Evolutionary conservation across 2,888 invertebrate species (phyloP).

Genomic region (Cheilosia soror): DNA sequence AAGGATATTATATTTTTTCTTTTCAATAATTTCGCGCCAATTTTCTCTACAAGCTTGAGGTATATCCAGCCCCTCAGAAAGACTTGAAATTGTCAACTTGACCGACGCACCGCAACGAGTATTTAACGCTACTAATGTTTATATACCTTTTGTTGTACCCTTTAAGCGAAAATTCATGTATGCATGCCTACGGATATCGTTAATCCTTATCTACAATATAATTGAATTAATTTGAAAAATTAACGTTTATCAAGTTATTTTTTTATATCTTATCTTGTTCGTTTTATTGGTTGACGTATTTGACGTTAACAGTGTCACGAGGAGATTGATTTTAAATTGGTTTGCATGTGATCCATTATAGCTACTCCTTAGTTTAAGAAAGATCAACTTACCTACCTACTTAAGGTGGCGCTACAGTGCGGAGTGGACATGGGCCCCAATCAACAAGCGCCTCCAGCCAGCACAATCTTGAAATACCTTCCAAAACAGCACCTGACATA

Average conservation of each 20-base stretch:
- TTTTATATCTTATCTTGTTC: slow-evolving; percentile 64
- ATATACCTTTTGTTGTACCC: slow-evolving; percentile 35
- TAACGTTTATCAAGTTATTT: slow-evolving; percentile 41
- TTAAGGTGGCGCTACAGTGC: too few species aligned
- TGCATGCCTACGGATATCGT: slow-evolving; percentile 55
- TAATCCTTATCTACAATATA: slow-evolving; percentile 64
- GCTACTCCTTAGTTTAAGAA: not conserved
- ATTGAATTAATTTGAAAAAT: slow-evolving; percentile 41
- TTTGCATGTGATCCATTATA: slow-evolving; percentile 23
- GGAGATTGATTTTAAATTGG: slow-evolving; percentile 62
- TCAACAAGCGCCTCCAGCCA: too few species aligned
- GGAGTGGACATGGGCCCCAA: too few species aligned
- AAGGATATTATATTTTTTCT: not conserved
- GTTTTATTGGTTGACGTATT: slow-evolving; percentile 54
- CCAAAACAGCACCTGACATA: too few species aligned
- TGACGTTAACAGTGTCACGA: slow-evolving; percentile 52
- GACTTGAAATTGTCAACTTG: not conserved
- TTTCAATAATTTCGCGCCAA: not conserved
- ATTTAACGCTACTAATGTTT: slow-evolving; percentile 25
- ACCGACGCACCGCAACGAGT: slow-evolving; percentile 16
- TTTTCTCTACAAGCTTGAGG: slow-evolving; percentile 10
- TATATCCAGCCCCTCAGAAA: slow-evolving; percentile 25
- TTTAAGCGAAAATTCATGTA: slow-evolving; percentile 60
- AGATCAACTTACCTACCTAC: not conserved
- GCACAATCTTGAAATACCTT: too few species aligned